Conservation (phyloP, 2,797 vertebrate species). For the Sebastes miniatus region DNA sequence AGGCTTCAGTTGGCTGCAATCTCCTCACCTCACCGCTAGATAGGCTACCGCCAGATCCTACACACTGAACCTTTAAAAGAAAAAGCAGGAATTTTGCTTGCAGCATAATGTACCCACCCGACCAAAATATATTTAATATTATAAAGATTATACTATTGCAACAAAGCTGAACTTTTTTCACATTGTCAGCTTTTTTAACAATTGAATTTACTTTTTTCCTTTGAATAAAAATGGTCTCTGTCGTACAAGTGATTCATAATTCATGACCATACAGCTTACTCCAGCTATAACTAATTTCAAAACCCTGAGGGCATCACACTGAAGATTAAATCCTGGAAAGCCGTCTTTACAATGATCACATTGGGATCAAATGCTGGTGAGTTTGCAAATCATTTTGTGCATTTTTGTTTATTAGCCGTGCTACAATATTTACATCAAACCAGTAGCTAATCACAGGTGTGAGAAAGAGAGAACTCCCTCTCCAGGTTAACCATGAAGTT, state of each 20-base stretch:
- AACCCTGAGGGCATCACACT: conserved; percentile 19
- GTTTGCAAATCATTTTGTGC: not conserved
- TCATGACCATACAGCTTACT: conserved; percentile 30
- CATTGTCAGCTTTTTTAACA: conserved; percentile 18
- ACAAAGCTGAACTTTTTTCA: conserved; percentile 7
- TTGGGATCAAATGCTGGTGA: not conserved
- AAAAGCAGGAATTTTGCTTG: not conserved
- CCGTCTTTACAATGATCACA: conserved; percentile 25
- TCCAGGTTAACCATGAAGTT: not conserved
- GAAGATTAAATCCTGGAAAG: conserved; percentile 38
- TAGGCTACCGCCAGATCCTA: not conserved
- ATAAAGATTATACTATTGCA: not conserved
- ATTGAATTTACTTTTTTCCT: not conserved
- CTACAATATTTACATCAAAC: not conserved
- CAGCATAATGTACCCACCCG: not conserved
- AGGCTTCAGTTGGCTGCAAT: not conserved
- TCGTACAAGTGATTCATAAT: conserved; percentile 30
- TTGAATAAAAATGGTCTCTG: not conserved
- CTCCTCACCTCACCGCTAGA: not conserved
- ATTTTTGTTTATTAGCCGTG: not conserved
- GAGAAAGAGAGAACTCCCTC: not conserved
- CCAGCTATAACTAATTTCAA: conserved; percentile 11
- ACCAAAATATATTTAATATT: not conserved
- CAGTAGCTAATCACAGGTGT: not conserved
- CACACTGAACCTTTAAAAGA: not conserved